Evolutionary conservation across 2,888 invertebrate genomes (phyloP).

Genomic region (Tuta absoluta): DNA sequence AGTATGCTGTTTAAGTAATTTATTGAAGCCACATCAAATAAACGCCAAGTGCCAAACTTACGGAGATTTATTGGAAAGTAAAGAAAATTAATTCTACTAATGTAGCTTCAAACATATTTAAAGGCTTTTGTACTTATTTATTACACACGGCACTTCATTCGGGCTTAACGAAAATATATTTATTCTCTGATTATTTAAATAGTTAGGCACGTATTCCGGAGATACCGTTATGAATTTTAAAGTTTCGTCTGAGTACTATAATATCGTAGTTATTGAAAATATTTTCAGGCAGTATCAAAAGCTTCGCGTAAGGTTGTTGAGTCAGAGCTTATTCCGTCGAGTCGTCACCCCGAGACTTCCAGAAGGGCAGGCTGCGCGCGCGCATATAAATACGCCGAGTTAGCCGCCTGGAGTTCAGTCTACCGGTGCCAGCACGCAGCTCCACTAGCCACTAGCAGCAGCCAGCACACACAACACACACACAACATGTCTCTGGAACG

Average conservation of each 20-base stretch:
- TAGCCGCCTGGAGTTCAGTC: slow-evolving; percentile 77
- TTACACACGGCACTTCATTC: neutral
- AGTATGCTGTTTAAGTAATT: neutral
- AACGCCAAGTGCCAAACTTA: slow-evolving; percentile 1
- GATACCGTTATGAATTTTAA: too few relatives aligned
- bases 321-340: slow-evolving; percentile 68
- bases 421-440: slow-evolving; percentile 51
- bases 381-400: slow-evolving; percentile 74
- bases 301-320: slow-evolving; percentile 58
- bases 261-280: neutral
- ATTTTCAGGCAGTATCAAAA: slow-evolving; percentile 20
- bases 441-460: slow-evolving; percentile 52
- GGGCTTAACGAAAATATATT: neutral
- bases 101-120: neutral
- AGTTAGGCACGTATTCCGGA: too few relatives aligned
- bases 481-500: slow-evolving; percentile 93
- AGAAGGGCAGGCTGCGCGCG: slow-evolving; percentile 69
- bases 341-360: slow-evolving; percentile 68
- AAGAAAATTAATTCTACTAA: neutral
- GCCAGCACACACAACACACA: slow-evolving; percentile 53
- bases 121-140: neutral
- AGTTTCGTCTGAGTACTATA: too few relatives aligned
- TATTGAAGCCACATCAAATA: slow-evolving; percentile 3
- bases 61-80: neutral
- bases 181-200: neutral